These are phyloP conservation scores for Zhuqinia jingwanae DNA, from an alignment of 2,888 invertebrate species.

Conservation along the genomic window DNA sequence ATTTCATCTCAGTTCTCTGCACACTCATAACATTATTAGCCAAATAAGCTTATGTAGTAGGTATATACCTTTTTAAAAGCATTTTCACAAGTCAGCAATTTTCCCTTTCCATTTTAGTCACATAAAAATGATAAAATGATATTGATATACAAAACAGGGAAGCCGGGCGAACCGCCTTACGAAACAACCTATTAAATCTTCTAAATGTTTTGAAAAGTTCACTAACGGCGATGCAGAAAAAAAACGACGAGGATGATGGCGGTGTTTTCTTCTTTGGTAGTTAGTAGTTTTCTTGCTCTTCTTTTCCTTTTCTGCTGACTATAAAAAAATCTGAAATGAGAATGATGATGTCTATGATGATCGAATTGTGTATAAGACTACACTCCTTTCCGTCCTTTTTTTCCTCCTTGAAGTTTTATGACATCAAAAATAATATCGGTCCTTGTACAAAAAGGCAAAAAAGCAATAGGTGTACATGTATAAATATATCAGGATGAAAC, in stretches of 20 bases:
- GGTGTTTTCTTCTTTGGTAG: background rate
- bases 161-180: too few species aligned
- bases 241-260: slow-evolving; percentile 1
- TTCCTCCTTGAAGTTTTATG: slow-evolving; percentile 12
- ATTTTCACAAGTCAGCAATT: background rate
- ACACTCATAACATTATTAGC: background rate
- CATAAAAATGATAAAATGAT: background rate
- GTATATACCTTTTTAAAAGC: background rate
- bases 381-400: background rate
- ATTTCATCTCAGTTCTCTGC: slow-evolving; percentile 7
- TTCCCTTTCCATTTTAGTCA: background rate
- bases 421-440: slow-evolving; percentile 43
- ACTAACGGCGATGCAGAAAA: slow-evolving; percentile 25
- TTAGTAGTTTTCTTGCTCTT: background rate
- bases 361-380: background rate
- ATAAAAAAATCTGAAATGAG: slow-evolving; percentile 29
- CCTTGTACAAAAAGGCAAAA: background rate
- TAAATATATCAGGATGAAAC: slow-evolving; percentile 61
- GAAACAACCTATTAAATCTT: slow-evolving; percentile 29
- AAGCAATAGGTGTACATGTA: too few species aligned
- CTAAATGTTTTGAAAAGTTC: slow-evolving; percentile 32
- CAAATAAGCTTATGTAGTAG: background rate
- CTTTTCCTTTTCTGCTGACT: slow-evolving; percentile 19
- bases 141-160: slow-evolving; percentile 39
- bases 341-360: background rate